These are phyloP conservation scores for Apotomis capreana DNA, from an alignment of 2,888 invertebrate genomes.

Conservation along the genomic window DNA sequence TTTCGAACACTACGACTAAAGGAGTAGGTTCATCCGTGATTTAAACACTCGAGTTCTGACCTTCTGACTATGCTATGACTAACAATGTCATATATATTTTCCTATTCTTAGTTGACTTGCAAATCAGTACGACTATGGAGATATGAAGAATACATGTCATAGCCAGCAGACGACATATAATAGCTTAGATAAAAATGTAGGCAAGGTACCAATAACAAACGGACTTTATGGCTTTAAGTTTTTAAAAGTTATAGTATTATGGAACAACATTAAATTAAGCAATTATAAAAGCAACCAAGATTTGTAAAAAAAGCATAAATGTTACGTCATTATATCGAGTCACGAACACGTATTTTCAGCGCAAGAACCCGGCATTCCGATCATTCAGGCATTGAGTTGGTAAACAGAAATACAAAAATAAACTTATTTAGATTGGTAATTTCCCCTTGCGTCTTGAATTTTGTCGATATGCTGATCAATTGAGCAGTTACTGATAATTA, in stretches of 20 bases:
- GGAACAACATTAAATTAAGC: not conserved
- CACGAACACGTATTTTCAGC: slow-evolving; percentile 34
- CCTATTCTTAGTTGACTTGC: no score
- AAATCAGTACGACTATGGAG: no score
- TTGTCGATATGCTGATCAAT: slow-evolving; percentile 18
- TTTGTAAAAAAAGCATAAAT: slow-evolving; percentile 19
- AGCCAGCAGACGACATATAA: no score
- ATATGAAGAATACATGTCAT: no score
- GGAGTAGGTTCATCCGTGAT: no score
- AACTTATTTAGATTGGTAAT: slow-evolving; percentile 26
- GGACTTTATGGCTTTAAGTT: no score
- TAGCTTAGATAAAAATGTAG: no score
- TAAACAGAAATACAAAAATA: slow-evolving; percentile 38
- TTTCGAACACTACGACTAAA: no score
- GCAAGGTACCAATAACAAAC: no score
- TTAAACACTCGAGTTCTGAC: no score
- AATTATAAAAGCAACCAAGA: not conserved
- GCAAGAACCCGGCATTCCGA: slow-evolving; percentile 34
- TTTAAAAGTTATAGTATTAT: not conserved
- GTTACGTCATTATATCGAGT: slow-evolving; percentile 29
- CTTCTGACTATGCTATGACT: no score
- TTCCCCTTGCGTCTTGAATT: slow-evolving; percentile 24
- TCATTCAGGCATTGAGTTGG: slow-evolving; percentile 25
- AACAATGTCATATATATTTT: no score
- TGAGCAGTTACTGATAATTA: not conserved